Evolutionary conservation across 1,140 invertebrate species (phyloP).

Genomic region (Probaryconus sp.): DNA sequence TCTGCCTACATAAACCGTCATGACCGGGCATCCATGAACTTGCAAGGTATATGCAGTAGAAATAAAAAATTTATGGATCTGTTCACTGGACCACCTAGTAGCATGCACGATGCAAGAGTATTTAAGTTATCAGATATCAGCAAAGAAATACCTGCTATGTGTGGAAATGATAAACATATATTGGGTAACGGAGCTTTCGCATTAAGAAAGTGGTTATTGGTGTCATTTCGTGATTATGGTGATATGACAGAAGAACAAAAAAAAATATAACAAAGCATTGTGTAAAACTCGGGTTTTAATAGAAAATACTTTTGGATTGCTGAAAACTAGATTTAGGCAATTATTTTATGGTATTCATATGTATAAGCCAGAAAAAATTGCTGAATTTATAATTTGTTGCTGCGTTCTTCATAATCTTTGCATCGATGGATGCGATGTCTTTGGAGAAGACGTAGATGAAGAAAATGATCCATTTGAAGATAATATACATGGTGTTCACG

Average conservation of each 20-base stretch:
- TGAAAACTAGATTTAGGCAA: slow-evolving; percentile 68
- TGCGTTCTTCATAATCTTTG: slow-evolving; percentile 72
- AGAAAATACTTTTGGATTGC: slow-evolving; percentile 65
- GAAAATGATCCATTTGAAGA: neutral
- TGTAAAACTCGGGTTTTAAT: slow-evolving; percentile 61
- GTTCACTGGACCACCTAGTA: slow-evolving; percentile 62
- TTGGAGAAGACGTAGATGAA: neutral
- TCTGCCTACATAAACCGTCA: slow-evolving; percentile 29
- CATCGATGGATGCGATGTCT: slow-evolving; percentile 57
- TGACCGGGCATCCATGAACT: neutral
- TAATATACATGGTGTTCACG: no score
- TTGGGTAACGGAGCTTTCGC: slow-evolving; percentile 71
- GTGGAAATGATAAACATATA: slow-evolving; percentile 39
- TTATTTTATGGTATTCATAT: slow-evolving; percentile 60
- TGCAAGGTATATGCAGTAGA: slow-evolving; percentile 28
- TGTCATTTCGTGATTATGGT: slow-evolving; percentile 66
- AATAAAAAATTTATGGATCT: slow-evolving; percentile 58
- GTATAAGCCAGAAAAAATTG: slow-evolving; percentile 47
- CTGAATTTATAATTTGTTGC: slow-evolving; percentile 63
- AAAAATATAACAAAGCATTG: slow-evolving; percentile 62
- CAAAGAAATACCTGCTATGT: slow-evolving; percentile 3
- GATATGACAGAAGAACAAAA: slow-evolving; percentile 60
- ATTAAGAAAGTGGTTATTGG: slow-evolving; percentile 60
- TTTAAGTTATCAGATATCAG: slow-evolving; percentile 29
- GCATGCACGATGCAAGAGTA: slow-evolving; percentile 62